Conservation (phyloP, 1,140 invertebrate species). For the Dermatophagoides farinae region DNA sequence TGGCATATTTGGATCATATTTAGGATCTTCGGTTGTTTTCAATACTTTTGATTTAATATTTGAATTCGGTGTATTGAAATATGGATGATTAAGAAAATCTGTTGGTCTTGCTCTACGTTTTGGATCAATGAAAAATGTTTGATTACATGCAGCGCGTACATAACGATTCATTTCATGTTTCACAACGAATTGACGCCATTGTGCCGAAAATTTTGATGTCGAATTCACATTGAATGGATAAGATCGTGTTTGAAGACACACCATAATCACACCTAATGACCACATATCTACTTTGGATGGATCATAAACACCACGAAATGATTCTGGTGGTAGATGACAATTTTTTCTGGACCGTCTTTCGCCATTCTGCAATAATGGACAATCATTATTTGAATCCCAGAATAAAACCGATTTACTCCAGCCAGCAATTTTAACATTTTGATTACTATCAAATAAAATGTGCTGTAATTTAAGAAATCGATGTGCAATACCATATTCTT, state of each 20-base stretch:
- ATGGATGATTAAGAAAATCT: not conserved
- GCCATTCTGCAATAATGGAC: not conserved
- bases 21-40: not conserved
- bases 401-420: not conserved
- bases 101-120: not conserved
- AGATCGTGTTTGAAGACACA: not conserved
- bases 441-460: not conserved
- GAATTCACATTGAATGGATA: slow-evolving; percentile 2
- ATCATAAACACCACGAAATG: not conserved
- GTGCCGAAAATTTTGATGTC: not conserved
- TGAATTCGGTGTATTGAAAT: not conserved
- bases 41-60: not conserved
- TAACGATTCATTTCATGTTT: not conserved
- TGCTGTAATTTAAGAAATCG: slow-evolving; percentile 4
- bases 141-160: not conserved
- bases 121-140: not conserved
- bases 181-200: slow-evolving; percentile 2
- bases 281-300: slow-evolving; percentile 2
- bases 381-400: not conserved
- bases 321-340: not conserved
- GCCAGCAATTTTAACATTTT: slow-evolving; percentile 1
- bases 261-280: slow-evolving; percentile 1
- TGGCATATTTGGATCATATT: not conserved
- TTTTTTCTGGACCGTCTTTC: not conserved
- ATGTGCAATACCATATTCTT: not conserved